Percentiles rank a stretch among this genome's conserved stretches.
phyloP scores from a whole-genome alignment of 2,888 invertebrate genomes.

The Chymomyza procnemis region DNA sequence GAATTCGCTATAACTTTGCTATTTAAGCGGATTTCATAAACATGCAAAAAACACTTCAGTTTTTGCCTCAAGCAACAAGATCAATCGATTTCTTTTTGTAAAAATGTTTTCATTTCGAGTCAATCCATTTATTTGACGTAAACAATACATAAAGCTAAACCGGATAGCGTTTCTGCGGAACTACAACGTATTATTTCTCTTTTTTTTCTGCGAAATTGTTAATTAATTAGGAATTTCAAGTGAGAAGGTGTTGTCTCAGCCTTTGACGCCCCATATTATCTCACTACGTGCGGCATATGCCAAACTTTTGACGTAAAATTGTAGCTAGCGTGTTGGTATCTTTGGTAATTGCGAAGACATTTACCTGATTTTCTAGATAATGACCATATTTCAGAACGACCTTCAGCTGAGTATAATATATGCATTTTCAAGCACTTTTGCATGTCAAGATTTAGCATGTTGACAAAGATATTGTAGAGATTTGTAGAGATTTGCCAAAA shows the following conservation, averaged over 20 bases:
- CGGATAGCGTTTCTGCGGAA: conserved; percentile 2
- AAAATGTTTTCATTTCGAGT: conserved; percentile 27
- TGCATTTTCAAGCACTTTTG: conserved; percentile 14
- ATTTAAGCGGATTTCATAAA: background rate
- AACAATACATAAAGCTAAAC: conserved; percentile 26
- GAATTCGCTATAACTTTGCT: background rate
- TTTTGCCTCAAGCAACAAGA: conserved; percentile 26
- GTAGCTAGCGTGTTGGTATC: conserved; percentile 13
- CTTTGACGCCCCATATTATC: background rate
- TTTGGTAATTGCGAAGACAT: conserved; percentile 10
- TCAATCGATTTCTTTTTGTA: conserved; percentile 51
- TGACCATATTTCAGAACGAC: conserved; percentile 38
- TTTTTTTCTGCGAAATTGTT: conserved; percentile 36
- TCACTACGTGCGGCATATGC: background rate
- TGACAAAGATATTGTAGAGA: background rate
- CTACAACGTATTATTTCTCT: conserved; percentile 27
- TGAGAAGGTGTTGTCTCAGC: background rate
- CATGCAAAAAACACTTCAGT: no score
- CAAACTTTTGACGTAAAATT: conserved; percentile 8
- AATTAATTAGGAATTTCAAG: conserved; percentile 16
- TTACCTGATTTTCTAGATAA: conserved; percentile 50
- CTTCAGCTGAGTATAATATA: conserved; percentile 12
- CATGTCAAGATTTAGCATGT: conserved; percentile 34
- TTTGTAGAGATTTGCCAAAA: background rate
- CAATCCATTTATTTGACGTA: conserved; percentile 26